Evolutionary conservation across 2,797 vertebrate genomes (phyloP).

Genomic region (Eurystomus glaucurus): DNA sequence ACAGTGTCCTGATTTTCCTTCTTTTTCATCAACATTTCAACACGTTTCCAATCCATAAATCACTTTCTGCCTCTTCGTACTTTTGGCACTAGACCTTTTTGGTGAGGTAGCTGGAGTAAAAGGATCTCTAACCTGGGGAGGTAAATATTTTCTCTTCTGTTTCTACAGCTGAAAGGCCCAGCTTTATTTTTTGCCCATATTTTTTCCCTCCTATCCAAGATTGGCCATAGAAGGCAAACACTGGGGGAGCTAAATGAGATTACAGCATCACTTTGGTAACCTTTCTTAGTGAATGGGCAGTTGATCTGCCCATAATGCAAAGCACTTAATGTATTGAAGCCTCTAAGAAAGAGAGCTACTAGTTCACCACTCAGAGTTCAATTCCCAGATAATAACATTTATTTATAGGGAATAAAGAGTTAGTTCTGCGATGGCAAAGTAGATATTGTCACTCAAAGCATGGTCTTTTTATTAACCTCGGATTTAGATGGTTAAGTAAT

Average conservation of each 20-base stretch:
- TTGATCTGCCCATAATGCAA: constrained; percentile 63
- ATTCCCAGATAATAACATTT: constrained; percentile 63
- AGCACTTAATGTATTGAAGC: constrained; percentile 64
- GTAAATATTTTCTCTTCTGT: constrained; percentile 20
- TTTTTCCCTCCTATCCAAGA: neutral
- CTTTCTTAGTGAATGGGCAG: constrained; percentile 50
- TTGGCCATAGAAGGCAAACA: constrained; percentile 1
- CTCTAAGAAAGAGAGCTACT: constrained; percentile 38
- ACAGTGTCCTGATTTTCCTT: neutral
- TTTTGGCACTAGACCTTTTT: neutral
- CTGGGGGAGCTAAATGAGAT: constrained; percentile 47
- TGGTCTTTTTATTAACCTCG: constrained; percentile 60
- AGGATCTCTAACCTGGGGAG: neutral
- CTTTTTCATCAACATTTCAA: neutral
- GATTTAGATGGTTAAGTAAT: constrained; percentile 64
- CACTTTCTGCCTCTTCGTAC: neutral
- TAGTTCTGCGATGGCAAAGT: neutral
- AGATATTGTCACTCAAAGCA: constrained; percentile 60
- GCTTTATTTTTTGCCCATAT: neutral
- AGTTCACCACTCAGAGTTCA: constrained; percentile 58
- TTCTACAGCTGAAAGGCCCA: neutral
- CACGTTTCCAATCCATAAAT: neutral
- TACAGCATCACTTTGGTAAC: constrained; percentile 58
- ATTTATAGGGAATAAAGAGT: constrained; percentile 62
- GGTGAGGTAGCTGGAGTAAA: neutral